Evolutionary conservation across 2,113 vertebrate genomes (phyloP), one percentile per base, ranked within the genome.

Genomic region (Erinaceus europaeus): DNA sequence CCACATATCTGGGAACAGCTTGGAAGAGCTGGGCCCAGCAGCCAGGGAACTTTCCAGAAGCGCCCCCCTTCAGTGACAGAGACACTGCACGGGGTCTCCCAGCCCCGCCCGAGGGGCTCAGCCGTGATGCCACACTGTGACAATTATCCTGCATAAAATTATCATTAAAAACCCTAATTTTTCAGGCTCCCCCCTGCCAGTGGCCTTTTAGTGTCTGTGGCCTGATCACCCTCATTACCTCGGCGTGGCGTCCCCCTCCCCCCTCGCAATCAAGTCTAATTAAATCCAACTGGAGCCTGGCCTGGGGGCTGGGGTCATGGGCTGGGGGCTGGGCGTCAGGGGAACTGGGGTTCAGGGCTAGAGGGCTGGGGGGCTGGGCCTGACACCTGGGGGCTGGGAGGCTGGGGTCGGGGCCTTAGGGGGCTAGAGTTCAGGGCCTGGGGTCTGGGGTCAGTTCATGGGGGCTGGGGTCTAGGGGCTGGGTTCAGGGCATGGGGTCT

Each of bases 101-200:
- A 50, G 84, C 89, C 84, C 92, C 81, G 71, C 90, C 93, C 77
- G 59, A 89, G 81, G 74, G 90, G 95, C 89, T 34, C 77, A 64
- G 92, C 93, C 65, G 93, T 92, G 87, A 42, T 94, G 87, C 95
- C 94, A 92, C 94, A 95, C 94, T 96, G 95, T 89, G 95, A 95
- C 95, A 95, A 94, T 96, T 95, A 96, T 93, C 91, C 92, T 95
- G 95, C 95, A 96, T 94, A 96, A 96, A 94, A 95, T 96, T 95
- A 95, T 94, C 95, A 94, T 96, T 95, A 94, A 95, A 95, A 95
- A 36, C 90, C 92, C 92, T 95, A 94, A 95, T 96, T 94, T 93
- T 89, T 92, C 91, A 94, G 95, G 84, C 89, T 79, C 74, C 94
- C 89, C 92, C 86, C 93, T 62, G 78, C 88, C 93, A 95, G 95